Evolutionary conservation across 2,797 vertebrate genomes (phyloP).

Genomic region (Fratercula arctica): DNA sequence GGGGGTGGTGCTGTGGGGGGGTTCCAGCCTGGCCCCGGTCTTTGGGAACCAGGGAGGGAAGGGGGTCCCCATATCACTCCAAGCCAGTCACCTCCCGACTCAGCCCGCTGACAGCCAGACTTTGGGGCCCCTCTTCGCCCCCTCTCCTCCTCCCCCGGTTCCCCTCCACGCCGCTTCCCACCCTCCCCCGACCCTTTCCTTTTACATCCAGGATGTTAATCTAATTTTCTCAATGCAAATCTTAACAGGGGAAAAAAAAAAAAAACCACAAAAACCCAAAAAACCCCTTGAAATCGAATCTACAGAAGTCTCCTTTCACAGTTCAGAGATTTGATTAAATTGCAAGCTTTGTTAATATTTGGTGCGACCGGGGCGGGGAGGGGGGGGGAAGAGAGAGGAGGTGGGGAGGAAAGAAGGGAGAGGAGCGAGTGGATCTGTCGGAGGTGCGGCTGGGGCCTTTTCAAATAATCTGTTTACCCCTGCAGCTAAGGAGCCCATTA

Average conservation of each 20-base stretch:
- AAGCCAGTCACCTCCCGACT: not conserved
- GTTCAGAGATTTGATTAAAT: conserved; percentile 62
- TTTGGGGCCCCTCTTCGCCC: not conserved
- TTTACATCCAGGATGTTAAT: conserved; percentile 36
- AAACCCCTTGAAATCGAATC: conserved; percentile 51
- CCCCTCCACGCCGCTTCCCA: not conserved
- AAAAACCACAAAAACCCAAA: too few relatives aligned
- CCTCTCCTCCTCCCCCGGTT: fast-evolving
- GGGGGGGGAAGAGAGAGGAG: not conserved
- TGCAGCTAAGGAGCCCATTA: conserved; percentile 78
- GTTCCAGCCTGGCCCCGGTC: not conserved
- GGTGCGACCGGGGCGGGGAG: not conserved
- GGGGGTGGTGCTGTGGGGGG: fast-evolving
- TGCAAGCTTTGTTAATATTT: conserved; percentile 54
- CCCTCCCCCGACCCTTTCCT: not conserved
- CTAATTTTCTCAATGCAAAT: conserved; percentile 50
- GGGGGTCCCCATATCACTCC: fast-evolving
- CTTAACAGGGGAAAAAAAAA: conserved; percentile 16
- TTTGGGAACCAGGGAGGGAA: not conserved
- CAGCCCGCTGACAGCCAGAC: not conserved
- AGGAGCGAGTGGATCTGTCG: conserved; percentile 3
- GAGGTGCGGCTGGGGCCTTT: conserved; percentile 55
- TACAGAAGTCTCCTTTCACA: conserved; percentile 62
- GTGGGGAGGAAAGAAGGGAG: not conserved
- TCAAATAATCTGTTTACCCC: conserved; percentile 76